Conservation (phyloP, 1,140 invertebrate genomes). For the Leucophenga varia region DNA sequence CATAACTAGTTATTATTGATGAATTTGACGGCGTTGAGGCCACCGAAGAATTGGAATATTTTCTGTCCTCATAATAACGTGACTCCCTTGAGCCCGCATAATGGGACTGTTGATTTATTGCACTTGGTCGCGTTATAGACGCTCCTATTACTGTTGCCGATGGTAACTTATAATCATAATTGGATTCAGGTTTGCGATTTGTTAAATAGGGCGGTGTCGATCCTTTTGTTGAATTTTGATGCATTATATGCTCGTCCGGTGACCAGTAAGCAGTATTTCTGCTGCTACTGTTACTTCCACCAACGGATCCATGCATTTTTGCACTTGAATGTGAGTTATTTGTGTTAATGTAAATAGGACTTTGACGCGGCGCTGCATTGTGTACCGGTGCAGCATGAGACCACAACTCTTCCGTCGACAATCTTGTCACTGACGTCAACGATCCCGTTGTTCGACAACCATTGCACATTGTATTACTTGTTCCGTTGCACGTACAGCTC, state of each 20-base stretch:
- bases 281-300: constrained; percentile 8
- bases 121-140: constrained; percentile 1
- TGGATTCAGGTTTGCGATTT: no score
- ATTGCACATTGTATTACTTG: constrained; percentile 31
- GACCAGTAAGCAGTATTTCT: constrained; percentile 21
- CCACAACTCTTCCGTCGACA: no score
- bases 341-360: neutral
- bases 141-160: neutral
- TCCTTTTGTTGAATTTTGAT: no score
- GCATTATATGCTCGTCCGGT: constrained; percentile 22
- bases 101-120: constrained; percentile 3
- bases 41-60: constrained; percentile 22
- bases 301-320: no score
- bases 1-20: no score
- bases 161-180: no score
- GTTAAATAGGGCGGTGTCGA: no score
- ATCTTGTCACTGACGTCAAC: no score
- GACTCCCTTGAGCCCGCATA: constrained; percentile 2
- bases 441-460: neutral
- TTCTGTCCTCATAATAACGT: constrained; percentile 32
- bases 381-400: no score
- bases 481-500: constrained; percentile 23
- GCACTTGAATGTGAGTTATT: constrained; percentile 14
- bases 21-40: constrained; percentile 17
- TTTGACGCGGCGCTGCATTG: constrained; percentile 12